phyloP scores from a whole-genome alignment of 1,140 invertebrate species.

The Teleogryllus occipitalis region DNA sequence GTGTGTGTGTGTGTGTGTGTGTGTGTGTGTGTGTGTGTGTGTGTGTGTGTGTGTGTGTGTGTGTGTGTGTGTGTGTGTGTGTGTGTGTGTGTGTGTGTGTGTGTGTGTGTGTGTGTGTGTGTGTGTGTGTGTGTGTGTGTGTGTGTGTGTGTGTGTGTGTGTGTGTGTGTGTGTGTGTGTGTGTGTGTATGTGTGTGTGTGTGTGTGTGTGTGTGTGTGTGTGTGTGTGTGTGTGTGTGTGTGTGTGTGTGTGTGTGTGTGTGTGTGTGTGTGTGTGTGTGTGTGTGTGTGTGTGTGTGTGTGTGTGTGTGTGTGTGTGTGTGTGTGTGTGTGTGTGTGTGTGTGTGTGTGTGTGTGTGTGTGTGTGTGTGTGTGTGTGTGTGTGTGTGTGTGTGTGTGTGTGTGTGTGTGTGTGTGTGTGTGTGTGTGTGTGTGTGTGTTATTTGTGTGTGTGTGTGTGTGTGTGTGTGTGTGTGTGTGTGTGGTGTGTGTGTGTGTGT shows the following conservation, averaged over 20 bases:
- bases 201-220: conserved; percentile 23
- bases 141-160: conserved; percentile 24
- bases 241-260: conserved; percentile 27
- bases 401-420: conserved; percentile 16
- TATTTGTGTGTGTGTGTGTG: too few relatives aligned
- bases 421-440: too few relatives aligned
- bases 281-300: conserved; percentile 27
- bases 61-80: conserved; percentile 26
- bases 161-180: conserved; percentile 24
- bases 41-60: conserved; percentile 25
- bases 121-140: conserved; percentile 24
- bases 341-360: conserved; percentile 19
- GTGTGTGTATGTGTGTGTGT: conserved; percentile 24
- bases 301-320: conserved; percentile 26
- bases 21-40: conserved; percentile 25
- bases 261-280: conserved; percentile 26
- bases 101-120: conserved; percentile 28
- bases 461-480: too few relatives aligned
- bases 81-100: conserved; percentile 33
- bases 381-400: conserved; percentile 16
- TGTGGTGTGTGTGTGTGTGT: too few relatives aligned
- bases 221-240: conserved; percentile 25
- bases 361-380: conserved; percentile 16
- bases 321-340: conserved; percentile 28
- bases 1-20: conserved; percentile 25